Evolutionary conservation across 1,140 invertebrate genomes (phyloP).

Genomic region (Parapsyche elsis): DNA sequence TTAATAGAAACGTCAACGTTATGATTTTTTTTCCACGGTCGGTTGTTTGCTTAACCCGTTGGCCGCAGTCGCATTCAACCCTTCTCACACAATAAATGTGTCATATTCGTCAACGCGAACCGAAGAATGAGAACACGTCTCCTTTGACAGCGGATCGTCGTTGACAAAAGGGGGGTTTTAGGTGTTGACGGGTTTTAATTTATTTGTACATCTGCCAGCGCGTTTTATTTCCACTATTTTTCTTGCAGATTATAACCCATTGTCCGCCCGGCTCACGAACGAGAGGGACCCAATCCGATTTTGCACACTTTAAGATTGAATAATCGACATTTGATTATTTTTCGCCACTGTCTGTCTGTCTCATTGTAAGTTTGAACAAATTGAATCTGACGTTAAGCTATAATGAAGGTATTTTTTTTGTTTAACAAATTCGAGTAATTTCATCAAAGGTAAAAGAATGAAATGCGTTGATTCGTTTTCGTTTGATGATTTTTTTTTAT

Average conservation of each 20-base stretch:
- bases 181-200: slow-evolving; percentile 48
- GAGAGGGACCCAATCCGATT: background rate
- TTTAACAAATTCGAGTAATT: too few relatives aligned
- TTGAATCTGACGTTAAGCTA: too few relatives aligned
- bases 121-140: background rate
- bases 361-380: too few relatives aligned
- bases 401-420: too few relatives aligned
- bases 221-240: background rate
- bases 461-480: too few relatives aligned
- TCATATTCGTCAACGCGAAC: slow-evolving; percentile 48
- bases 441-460: too few relatives aligned
- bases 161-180: slow-evolving; percentile 33
- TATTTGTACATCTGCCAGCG: slow-evolving; percentile 53
- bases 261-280: background rate
- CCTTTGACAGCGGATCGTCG: slow-evolving; percentile 17
- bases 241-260: background rate
- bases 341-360: too few relatives aligned
- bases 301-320: too few relatives aligned
- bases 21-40: slow-evolving; percentile 38
- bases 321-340: too few relatives aligned
- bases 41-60: slow-evolving; percentile 13
- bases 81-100: slow-evolving; percentile 49
- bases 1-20: slow-evolving; percentile 54
- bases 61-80: slow-evolving; percentile 37
- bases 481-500: too few relatives aligned